Evolutionary conservation across 2,888 invertebrate genomes (phyloP).

Genomic region (Tyria jacobaeae): DNA sequence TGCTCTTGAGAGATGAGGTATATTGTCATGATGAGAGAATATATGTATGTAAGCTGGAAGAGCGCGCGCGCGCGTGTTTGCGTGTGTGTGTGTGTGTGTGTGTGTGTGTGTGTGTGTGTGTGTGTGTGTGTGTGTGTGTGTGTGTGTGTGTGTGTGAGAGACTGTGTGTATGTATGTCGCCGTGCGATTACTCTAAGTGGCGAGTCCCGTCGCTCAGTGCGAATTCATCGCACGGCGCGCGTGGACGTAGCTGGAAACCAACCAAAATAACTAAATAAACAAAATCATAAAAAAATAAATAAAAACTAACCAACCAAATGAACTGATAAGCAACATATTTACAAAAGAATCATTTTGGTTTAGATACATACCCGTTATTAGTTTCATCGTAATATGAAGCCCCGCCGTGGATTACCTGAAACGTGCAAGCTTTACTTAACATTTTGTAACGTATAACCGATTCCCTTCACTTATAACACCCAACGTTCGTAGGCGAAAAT

Average conservation of each 20-base stretch:
- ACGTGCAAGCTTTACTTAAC: slow-evolving; percentile 13
- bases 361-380: slow-evolving; percentile 49
- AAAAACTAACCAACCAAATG: not conserved
- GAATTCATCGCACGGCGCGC: slow-evolving; percentile 47
- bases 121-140: slow-evolving; percentile 1
- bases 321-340: not conserved
- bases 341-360: not conserved
- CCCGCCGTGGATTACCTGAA: slow-evolving; percentile 68
- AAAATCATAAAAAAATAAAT: slow-evolving; percentile 22
- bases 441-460: not conserved
- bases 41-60: too few species aligned
- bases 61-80: slow-evolving; percentile 2
- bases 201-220: slow-evolving; percentile 42
- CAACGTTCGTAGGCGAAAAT: too few species aligned
- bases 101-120: slow-evolving; percentile 10
- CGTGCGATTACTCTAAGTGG: slow-evolving; percentile 20
- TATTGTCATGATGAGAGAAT: too few species aligned
- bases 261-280: slow-evolving; percentile 41
- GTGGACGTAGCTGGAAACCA: slow-evolving; percentile 47
- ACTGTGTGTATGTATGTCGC: slow-evolving; percentile 5
- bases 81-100: not conserved
- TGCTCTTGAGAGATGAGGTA: not conserved
- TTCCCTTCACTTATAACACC: too few species aligned
- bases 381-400: slow-evolving; percentile 29
- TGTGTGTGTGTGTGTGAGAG: slow-evolving; percentile 9